phyloP scores from a whole-genome alignment of 1,140 invertebrate genomes.

The Neomicropteryx cornuta region DNA sequence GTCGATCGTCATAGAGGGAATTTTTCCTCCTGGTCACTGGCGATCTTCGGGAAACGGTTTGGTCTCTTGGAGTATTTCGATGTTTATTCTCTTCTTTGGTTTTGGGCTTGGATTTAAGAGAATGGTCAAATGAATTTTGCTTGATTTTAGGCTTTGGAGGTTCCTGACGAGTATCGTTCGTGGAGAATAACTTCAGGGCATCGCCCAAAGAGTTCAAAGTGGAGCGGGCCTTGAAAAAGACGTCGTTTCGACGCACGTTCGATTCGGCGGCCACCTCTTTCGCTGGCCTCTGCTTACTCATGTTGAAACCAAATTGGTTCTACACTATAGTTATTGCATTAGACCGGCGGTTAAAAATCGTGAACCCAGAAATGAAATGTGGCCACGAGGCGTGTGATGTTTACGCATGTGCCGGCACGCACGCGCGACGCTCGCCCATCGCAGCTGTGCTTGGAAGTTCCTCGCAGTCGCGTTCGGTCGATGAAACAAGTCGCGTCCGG shows the following conservation, averaged over 20 bases:
- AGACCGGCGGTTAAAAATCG: too few species aligned
- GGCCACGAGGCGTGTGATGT: too few species aligned
- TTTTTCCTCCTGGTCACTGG: slow-evolving; percentile 19
- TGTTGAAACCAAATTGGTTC: slow-evolving; percentile 12
- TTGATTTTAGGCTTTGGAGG: slow-evolving; percentile 15
- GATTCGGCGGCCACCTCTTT: too few species aligned
- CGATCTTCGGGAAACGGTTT: too few species aligned
- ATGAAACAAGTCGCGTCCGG: too few species aligned
- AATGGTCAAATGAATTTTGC: background rate
- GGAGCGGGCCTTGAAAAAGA: slow-evolving; percentile 28
- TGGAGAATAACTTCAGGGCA: slow-evolving; percentile 18
- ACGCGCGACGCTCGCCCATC: too few species aligned
- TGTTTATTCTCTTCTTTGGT: slow-evolving; percentile 22
- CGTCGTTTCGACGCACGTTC: slow-evolving; percentile 22
- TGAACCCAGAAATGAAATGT: too few species aligned
- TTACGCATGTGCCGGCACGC: too few species aligned
- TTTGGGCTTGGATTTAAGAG: slow-evolving; percentile 17
- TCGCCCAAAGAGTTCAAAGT: slow-evolving; percentile 27
- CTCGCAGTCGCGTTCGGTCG: too few species aligned
- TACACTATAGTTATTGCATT: too few species aligned
- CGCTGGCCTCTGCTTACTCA: slow-evolving; percentile 26
- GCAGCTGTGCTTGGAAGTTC: too few species aligned
- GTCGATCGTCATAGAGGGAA: slow-evolving; percentile 19
- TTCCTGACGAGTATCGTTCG: slow-evolving; percentile 20
- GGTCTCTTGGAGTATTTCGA: slow-evolving; percentile 23